Evolutionary conservation across 35 echinoderm and acorn worm genomes (phyloP).

Genomic region (Chiridota heheva): DNA sequence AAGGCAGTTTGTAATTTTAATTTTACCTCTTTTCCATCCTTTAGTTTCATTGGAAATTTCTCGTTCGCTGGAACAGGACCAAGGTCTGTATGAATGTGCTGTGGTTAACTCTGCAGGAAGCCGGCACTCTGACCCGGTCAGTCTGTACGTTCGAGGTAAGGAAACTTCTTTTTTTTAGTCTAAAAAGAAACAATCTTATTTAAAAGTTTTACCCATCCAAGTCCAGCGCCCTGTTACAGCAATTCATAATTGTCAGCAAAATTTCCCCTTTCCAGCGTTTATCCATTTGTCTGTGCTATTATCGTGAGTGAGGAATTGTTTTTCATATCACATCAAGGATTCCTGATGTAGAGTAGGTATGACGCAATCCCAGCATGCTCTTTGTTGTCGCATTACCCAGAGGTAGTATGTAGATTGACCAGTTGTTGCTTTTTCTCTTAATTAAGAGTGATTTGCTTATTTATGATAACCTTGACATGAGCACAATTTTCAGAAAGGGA

Average conservation of each 20-base stretch:
- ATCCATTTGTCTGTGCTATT: not conserved
- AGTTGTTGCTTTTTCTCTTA: too few species aligned
- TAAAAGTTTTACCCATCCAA: not conserved
- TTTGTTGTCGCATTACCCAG: too few species aligned
- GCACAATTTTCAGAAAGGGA: too few species aligned
- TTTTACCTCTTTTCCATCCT: too few species aligned
- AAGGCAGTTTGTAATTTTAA: too few species aligned
- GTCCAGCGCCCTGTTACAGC: too few species aligned
- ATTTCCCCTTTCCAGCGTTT: not conserved
- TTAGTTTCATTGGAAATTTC: too few species aligned
- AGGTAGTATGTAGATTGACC: too few species aligned
- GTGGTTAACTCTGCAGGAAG: conserved; percentile 78
- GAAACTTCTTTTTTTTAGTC: not conserved
- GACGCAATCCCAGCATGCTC: too few species aligned
- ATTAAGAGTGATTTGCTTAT: too few species aligned
- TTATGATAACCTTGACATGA: too few species aligned
- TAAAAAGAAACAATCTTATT: not conserved
- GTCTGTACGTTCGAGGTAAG: conserved; percentile 90
- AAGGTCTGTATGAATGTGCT: conserved; percentile 72
- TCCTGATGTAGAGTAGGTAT: not conserved
- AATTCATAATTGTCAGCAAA: not conserved
- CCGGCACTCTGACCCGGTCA: conserved; percentile 55
- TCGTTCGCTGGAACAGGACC: conserved; percentile 54
- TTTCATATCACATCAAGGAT: not conserved
- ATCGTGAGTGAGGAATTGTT: not conserved